Base-by-base conservation (phyloP, 2,797 vertebrate species). In the Emydoidea blandingii region DNA sequence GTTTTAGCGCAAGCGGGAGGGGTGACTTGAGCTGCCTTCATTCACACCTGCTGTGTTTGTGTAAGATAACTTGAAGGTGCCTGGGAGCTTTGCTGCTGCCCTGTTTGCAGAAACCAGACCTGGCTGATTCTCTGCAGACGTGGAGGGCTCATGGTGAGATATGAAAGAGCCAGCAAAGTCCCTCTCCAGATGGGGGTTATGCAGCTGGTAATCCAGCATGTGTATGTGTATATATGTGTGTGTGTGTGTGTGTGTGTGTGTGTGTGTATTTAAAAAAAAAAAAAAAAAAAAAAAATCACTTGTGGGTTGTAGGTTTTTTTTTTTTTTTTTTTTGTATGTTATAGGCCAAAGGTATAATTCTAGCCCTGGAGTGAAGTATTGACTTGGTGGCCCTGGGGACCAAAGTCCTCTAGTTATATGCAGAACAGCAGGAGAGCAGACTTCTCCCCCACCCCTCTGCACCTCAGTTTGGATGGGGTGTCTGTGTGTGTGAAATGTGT, bases 31-130 rank as follows among this genome's bases (percentile, higher is more conserved):
- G 19, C 44, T n/a, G 49, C 81, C n/a, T 47, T 41, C 12, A 72
- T 79, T n/a, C 34, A 49, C 85, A 76, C 53, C 84, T 90, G 59
- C 88, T 80, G n/a, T 83, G 88, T 90, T 87, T 86, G 79, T 57
- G 79, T 57, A 83, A 86, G 87, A 86, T 90, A 89, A 83, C 52
- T 16, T 16, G n/a, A 25, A 31, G 80, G 57, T 44, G n/a, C 52
- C 41, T 56, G n/a, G n/a, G n/a, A 49, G 44, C n/a, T 12, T 50
- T 23, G 37, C 19, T 19, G 78, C 31, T 50, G 44, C 31, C 12
- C 78, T n/a, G 49, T 34, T 50, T 52, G 78, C 5, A 2, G 68
- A 72, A 72, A 6, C 31, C 47, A 49, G 78, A 15, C 25, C 78
- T 34, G 47, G 14, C 44, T 50, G 49, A 29, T 49, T 27, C 12